These are phyloP conservation scores for Physella acuta DNA, from an alignment of 1,140 invertebrate genomes.

Conservation along the genomic window DNA sequence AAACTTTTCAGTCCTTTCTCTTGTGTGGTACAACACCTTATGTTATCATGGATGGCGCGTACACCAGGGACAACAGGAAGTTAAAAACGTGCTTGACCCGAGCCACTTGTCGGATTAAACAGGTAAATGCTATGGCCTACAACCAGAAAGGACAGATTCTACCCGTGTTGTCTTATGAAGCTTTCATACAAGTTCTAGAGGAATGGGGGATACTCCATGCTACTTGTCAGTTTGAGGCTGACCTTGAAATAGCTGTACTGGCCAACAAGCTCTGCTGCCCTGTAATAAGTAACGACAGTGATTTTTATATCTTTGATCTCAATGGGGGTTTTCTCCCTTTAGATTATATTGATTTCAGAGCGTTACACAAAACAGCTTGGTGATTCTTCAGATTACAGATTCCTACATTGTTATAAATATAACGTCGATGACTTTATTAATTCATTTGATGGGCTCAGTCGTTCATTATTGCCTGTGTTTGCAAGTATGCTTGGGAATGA, in stretches of 20 bases:
- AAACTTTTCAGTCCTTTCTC: slow-evolving; percentile 73
- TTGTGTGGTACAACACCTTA: slow-evolving; percentile 76
- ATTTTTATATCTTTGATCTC: slow-evolving; percentile 86
- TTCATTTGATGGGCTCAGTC: slow-evolving; percentile 69
- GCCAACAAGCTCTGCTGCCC: slow-evolving; percentile 77
- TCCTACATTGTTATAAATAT: slow-evolving; percentile 72
- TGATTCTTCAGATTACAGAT: slow-evolving; percentile 29
- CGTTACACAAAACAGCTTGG: slow-evolving; percentile 3
- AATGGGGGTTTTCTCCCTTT: slow-evolving; percentile 74
- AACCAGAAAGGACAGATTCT: slow-evolving; percentile 45
- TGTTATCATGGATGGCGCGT: slow-evolving; percentile 79
- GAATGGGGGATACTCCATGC: slow-evolving; percentile 70
- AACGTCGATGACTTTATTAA: slow-evolving; percentile 71
- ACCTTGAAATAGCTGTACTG: slow-evolving; percentile 78
- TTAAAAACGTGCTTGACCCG: slow-evolving; percentile 70
- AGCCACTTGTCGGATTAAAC: slow-evolving; percentile 67
- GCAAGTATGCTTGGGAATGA: slow-evolving; percentile 85
- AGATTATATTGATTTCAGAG: slow-evolving; percentile 65
- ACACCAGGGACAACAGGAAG: slow-evolving; percentile 74
- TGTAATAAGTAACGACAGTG: slow-evolving; percentile 85
- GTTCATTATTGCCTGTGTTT: slow-evolving; percentile 72
- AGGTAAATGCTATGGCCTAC: slow-evolving; percentile 45
- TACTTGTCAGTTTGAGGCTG: slow-evolving; percentile 82
- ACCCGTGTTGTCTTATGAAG: slow-evolving; percentile 67
- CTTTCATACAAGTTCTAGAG: slow-evolving; percentile 71